Evolutionary conservation across 2,797 vertebrate genomes (phyloP), one percentile per base, ranked within the genome.

Genomic region (Diplodus sargus): DNA sequence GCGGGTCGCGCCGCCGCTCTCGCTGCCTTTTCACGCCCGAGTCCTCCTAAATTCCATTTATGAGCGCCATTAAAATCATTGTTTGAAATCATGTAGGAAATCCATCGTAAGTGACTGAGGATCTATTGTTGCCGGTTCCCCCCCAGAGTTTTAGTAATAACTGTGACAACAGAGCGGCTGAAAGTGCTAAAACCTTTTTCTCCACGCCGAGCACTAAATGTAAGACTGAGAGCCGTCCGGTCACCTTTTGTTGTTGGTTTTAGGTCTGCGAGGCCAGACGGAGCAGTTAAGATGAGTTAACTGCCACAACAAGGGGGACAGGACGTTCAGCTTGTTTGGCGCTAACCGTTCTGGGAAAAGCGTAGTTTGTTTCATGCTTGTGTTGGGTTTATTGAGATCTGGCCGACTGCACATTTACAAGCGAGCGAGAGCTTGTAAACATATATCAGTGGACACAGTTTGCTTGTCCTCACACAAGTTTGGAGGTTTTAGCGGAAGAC

Each of bases 51-150:
- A 91, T 86, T 92, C 87, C 87, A 79, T 93, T 94, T 91, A 93
- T 86, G 87, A 88, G 79, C 66, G 5, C 88, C 87, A 93, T 93
- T 93, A 93, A 93, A 93, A 93, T 90, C 91, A 89, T 94, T 93
- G 93, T 93, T 85, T 85, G 72, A 89, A 92, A 91, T 93, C 91
- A 90, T 93, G 93, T 92, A 90, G 92, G 90, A 94, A 93, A 91
- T 89, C 90, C 89, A 90, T 85, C 76, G 79, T 76, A 62, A 51
- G 48, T 83, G 83, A 85, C 79, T 76, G 83, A 88, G 74, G 65
- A 59, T 25, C 82, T 74, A 82, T 91, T 91, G 90, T 92, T 70
- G 70, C 78, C 42, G 9, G 2, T 49, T 63, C 67, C 73, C 18
- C 65, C 49, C 76, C 80, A 74, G 52, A 63, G 73, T 88, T 83